A percentile compares a stretch with the other conserved stretches of the same genome.
These are phyloP conservation scores for Xestoiulus laeticollis DNA, from an alignment of 2,888 invertebrate species.

Conservation along the genomic window DNA sequence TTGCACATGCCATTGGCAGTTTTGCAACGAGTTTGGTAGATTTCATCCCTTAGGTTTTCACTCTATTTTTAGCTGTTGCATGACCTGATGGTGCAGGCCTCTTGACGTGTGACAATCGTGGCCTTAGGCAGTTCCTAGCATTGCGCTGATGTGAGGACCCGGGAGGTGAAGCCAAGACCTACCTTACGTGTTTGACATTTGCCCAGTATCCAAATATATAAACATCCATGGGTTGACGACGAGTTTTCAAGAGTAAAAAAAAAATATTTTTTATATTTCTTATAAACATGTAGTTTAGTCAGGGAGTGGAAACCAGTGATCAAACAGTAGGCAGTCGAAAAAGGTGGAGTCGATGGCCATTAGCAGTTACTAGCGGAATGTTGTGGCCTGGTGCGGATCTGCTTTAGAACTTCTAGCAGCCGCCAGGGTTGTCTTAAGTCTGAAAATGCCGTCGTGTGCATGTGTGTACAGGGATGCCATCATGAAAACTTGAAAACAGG, in stretches of 20 bases:
- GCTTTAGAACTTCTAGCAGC: background rate
- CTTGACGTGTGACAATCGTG: slow-evolving; percentile 47
- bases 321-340: slow-evolving; percentile 53
- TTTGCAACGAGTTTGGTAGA: slow-evolving; percentile 19
- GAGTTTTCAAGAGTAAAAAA: slow-evolving; percentile 9
- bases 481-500: background rate
- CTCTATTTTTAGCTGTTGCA: background rate
- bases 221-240: slow-evolving; percentile 12
- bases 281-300: slow-evolving; percentile 46
- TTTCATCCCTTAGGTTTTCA: slow-evolving; percentile 42
- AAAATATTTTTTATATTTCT: slow-evolving; percentile 35
- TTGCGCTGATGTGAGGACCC: slow-evolving; percentile 1
- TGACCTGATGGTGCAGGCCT: slow-evolving; percentile 4
- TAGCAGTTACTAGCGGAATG: slow-evolving; percentile 51
- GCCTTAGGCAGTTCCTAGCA: background rate
- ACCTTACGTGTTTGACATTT: slow-evolving; percentile 30
- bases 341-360: slow-evolving; percentile 53
- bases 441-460: background rate
- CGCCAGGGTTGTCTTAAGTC: background rate
- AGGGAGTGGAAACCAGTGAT: slow-evolving; percentile 51
- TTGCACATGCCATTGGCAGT: slow-evolving; percentile 45
- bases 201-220: background rate
- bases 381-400: slow-evolving; percentile 49
- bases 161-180: slow-evolving; percentile 35
- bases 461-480: slow-evolving; percentile 17